Percentiles rank a stretch among this genome's conserved stretches.
phyloP scores from a whole-genome alignment of 2,797 vertebrate genomes.

The Avahi laniger region DNA sequence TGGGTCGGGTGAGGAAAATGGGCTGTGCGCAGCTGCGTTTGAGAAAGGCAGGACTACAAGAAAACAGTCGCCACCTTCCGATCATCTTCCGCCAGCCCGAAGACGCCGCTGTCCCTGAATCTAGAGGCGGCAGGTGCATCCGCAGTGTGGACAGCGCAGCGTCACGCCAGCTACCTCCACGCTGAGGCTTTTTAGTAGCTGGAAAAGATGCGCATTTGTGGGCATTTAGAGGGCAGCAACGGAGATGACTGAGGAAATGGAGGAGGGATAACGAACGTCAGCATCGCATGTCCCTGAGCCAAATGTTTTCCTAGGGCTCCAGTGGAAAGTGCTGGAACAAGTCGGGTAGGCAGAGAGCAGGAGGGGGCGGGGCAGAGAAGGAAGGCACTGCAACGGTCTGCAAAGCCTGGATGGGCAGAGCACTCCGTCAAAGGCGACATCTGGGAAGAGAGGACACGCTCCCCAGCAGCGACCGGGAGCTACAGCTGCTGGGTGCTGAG shows the following conservation, averaged over 20 bases:
- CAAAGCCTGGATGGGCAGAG: neutral
- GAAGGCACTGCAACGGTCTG: neutral
- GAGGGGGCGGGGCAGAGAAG: neutral
- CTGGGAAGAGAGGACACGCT: neutral
- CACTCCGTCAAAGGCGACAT: neutral
- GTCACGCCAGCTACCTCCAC: neutral
- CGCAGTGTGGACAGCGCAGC: neutral
- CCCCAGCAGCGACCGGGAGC: neutral
- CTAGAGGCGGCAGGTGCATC: neutral
- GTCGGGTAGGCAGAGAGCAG: neutral
- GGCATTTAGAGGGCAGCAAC: neutral
- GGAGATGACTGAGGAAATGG: neutral
- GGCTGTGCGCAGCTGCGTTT: neutral
- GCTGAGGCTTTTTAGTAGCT: neutral
- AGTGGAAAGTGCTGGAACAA: neutral
- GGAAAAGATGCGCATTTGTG: neutral
- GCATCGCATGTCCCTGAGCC: neutral
- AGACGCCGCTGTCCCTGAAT: neutral
- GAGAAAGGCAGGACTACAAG: accelerated
- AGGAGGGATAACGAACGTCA: neutral
- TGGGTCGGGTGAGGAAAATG: neutral
- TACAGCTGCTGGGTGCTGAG: accelerated
- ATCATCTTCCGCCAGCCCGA: accelerated
- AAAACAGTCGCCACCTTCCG: too few species aligned
- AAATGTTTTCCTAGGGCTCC: neutral